Percentiles rank a stretch among this genome's conserved stretches.
Conservation (phyloP, 2,113 vertebrate species). For the Xiphorhynchus elegans region DNA sequence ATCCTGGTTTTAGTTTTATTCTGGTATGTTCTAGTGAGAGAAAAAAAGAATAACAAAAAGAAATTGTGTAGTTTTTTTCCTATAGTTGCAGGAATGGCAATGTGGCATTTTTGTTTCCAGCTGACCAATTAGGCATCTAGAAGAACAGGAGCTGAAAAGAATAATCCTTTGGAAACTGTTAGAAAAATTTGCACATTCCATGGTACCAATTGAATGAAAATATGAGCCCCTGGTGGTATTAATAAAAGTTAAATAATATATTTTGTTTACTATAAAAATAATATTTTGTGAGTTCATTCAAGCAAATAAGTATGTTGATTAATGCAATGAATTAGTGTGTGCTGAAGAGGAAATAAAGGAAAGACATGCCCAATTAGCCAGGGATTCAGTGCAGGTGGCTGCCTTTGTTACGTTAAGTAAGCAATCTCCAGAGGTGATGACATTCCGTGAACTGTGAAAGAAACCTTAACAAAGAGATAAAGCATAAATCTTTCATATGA, state of each 20-base stretch:
- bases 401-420: not conserved
- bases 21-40: not conserved
- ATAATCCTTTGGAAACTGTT: not conserved
- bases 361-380: slow-evolving; percentile 22
- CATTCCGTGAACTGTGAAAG: not conserved
- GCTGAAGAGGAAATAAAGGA: not conserved
- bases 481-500: not conserved
- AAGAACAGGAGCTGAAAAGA: not conserved
- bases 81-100: not conserved
- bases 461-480: slow-evolving; percentile 6
- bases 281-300: not conserved
- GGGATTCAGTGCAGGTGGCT: slow-evolving; percentile 19
- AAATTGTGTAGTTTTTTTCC: not conserved
- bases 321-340: not conserved
- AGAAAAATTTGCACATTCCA: not conserved
- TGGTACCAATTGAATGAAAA: not conserved
- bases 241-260: not conserved
- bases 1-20: not conserved
- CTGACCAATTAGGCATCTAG: not conserved
- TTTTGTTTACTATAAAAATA: not conserved
- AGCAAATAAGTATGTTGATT: not conserved
- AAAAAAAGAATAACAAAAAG: not conserved
- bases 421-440: not conserved
- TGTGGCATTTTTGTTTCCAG: fast-evolving
- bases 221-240: not conserved